phyloP scores from a whole-genome alignment of 2,797 vertebrate genomes.

The Calcarius lapponicus region DNA sequence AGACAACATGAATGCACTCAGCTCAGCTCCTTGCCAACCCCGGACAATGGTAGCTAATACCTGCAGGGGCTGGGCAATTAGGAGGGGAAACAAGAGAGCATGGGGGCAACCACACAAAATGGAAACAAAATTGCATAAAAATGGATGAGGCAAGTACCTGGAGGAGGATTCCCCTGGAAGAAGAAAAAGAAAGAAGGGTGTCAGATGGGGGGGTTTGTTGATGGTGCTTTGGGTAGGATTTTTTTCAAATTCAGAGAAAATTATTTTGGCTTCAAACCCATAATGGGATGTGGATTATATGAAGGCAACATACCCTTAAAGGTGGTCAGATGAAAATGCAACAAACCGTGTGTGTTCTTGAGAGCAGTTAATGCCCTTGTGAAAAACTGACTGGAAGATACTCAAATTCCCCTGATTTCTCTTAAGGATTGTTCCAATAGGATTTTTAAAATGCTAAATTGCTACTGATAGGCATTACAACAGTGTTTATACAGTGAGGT shows the following conservation, averaged over 20 bases:
- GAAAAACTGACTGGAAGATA: not conserved
- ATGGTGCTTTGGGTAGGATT: not conserved
- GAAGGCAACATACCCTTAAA: not conserved
- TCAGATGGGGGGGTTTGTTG: fast-evolving
- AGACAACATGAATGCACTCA: not conserved
- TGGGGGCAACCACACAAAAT: not conserved
- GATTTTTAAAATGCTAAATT: not conserved
- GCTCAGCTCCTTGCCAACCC: not conserved
- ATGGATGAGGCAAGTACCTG: not conserved
- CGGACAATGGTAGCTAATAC: not conserved
- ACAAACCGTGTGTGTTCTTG: not conserved
- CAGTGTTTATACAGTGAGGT: not conserved
- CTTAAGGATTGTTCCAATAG: not conserved
- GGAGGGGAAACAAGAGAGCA: not conserved
- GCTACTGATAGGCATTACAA: not conserved
- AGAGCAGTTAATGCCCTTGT: fast-evolving
- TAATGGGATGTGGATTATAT: not conserved
- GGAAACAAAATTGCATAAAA: not conserved
- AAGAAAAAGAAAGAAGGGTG: not conserved
- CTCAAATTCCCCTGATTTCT: not conserved
- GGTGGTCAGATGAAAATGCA: not conserved
- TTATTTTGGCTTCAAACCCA: not conserved
- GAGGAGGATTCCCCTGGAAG: not conserved
- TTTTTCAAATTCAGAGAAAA: not conserved
- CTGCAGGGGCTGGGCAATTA: fast-evolving